Conservation (phyloP, 1,140 invertebrate genomes). For the Drosophila kurseongensis region DNA sequence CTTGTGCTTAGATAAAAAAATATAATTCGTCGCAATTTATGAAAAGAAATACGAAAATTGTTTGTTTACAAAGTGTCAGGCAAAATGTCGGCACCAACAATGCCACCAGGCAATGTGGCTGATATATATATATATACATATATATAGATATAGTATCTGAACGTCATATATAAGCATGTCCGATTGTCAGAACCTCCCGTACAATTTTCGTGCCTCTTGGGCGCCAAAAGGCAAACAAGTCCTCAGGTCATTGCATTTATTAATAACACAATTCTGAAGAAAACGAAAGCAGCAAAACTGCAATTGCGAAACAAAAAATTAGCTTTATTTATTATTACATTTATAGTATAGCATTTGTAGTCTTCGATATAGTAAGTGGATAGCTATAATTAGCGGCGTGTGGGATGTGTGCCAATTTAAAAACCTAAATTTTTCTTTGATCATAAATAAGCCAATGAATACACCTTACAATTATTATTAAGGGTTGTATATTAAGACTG, state of each 20-base stretch:
- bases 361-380: conserved; percentile 23
- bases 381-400: conserved; percentile 29
- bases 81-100: conserved; percentile 57
- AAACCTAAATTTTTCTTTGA: neutral
- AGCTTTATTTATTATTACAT: conserved; percentile 11
- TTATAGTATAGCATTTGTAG: neutral
- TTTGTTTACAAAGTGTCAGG: conserved; percentile 66
- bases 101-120: conserved; percentile 42
- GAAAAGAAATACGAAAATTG: conserved; percentile 57
- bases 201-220: conserved; percentile 6
- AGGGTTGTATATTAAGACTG: conserved; percentile 22
- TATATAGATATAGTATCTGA: conserved; percentile 26
- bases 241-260: conserved; percentile 27
- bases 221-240: conserved; percentile 23
- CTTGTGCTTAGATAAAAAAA: conserved; percentile 66
- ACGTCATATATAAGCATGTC: conserved; percentile 27
- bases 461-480: conserved; percentile 23
- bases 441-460: conserved; percentile 26
- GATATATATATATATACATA: conserved; percentile 29
- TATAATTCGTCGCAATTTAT: conserved; percentile 65
- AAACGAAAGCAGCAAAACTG: conserved; percentile 11
- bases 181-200: conserved; percentile 6
- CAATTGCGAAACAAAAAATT: conserved; percentile 37
- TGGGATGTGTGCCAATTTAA: conserved; percentile 2
- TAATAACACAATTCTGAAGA: conserved; percentile 11